Conservation (phyloP, 2,888 invertebrate genomes). For the Nasonovia ribisnigri region DNA sequence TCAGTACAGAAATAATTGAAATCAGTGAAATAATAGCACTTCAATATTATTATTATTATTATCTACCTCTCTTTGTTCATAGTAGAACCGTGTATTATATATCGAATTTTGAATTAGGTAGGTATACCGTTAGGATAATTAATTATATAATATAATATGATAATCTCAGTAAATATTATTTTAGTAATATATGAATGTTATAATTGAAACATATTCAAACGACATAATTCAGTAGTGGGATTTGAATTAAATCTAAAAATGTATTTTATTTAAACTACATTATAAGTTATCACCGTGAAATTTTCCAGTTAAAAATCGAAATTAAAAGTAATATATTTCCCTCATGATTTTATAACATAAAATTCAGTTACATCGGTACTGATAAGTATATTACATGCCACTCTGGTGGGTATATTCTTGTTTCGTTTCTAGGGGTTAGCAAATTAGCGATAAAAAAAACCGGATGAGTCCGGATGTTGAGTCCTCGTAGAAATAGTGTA, state of each 20-base stretch:
- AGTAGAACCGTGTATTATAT: background rate
- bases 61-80: background rate
- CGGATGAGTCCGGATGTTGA: background rate
- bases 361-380: background rate
- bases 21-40: conserved; percentile 10
- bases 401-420: background rate
- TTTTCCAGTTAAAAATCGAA: background rate
- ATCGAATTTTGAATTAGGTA: background rate
- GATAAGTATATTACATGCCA: background rate
- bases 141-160: background rate
- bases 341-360: background rate
- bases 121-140: background rate
- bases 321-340: background rate
- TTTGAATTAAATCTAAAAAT: background rate
- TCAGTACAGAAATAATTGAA: background rate
- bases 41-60: background rate
- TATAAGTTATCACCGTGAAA: too few relatives aligned
- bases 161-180: background rate
- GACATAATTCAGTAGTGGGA: background rate
- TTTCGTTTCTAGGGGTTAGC: background rate
- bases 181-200: background rate
- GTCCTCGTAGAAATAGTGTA: background rate
- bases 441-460: background rate
- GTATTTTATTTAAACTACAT: too few relatives aligned
- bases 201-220: background rate